Base-by-base conservation (phyloP, 2,888 invertebrate genomes). In the Pseudococcus viburni region DNA sequence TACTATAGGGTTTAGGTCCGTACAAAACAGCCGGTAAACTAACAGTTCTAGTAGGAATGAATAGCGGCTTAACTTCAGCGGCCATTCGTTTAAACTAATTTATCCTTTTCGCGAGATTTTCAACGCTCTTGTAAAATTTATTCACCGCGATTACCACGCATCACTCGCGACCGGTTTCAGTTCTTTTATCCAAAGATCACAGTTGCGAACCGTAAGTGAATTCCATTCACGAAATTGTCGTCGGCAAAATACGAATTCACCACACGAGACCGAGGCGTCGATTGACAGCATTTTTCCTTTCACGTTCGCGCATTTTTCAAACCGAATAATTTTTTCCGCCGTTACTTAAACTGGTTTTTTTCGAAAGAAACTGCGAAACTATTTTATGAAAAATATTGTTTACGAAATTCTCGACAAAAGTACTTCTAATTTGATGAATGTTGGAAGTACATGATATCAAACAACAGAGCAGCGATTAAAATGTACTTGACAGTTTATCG, bases 1-100 rank as follows among this genome's bases (percentile, higher is more conserved):
- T 93, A 95, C 95, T 95, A 92, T 95, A 95, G 89, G 95, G 95
- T 90, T 94, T 93, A 90, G 95, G 95, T 90, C 95, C 95, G 91
- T 95, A 96, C 90, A 96, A 94, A 91, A 95, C 93, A 89, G 96
- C 95, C 6, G 90, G 90, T 59, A 90, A 89, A 85, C 90, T 90
- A 88, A 89, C 89, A 17, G 90, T 90, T 73, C 90, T 89, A 22
- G 89, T 89, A 3, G 90, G 90, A 46, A 90, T 89, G 55, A 90
- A 89, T 15, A 90, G 88, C 19, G 90, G 89, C 85, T 89, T 89
- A 48, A 88, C 22, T 83, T 83, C 80, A 55, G 83, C 83, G 26
- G 26, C 88, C 88, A 88, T 88, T 51, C 80, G 80, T 19, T 1
- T 19, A 11, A 12, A 83, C 46, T 83, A 83, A 42, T 83, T 83